Evolutionary conservation across 2,113 vertebrate genomes (phyloP), one percentile per base, ranked within the genome.

Genomic region (Mastomys natalensis): DNA sequence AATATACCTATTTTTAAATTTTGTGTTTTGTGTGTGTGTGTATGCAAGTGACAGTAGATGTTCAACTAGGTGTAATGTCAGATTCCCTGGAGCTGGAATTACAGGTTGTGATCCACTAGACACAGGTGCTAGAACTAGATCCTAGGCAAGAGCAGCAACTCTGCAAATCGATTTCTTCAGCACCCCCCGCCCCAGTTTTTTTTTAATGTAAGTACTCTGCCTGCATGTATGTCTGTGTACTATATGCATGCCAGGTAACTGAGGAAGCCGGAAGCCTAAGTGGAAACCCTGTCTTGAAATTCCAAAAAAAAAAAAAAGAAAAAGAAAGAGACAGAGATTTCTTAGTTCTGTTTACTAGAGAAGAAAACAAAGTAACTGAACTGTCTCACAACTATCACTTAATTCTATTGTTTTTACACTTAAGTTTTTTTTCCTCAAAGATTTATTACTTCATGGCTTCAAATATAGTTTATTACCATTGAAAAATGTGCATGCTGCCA

Each of bases 281-380:
- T n/a, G 31, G 66, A 70, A 70, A 37, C 13, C 66, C 64, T 68
- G 64, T 34, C 64, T 68, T 0, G 31, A 68, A 66, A 68, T 31
- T 29, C 3, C 4, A 34, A 31, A 68, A 70, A 34, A 17, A 72
- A n/a, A n/a, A 21, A 21, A 8, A 40, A 40, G 4, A 34, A 15
- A 13, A 34, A 12, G 11, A 51, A 51, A 51, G 51, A 51, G 51
- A 51, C 48, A 21, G 13, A 21, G 7, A n/a, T 29, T 24, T 60
- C 37, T n/a, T 58, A 53, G 34, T 82, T 82, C 77, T 53, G 34
- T 55, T 80, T 9, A 55, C 34, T 21, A 80, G 29, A 72, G 43
- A 89, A 68, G 40, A 95, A 93, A 96, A 92, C 80, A 40, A 60
- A 66, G 81, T 85, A 85, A 90, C 62, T 76, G 76, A 95, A 96